These are phyloP conservation scores for Caenorhabditis sinica DNA, from an alignment of 2,888 invertebrate genomes.

Conservation along the genomic window DNA sequence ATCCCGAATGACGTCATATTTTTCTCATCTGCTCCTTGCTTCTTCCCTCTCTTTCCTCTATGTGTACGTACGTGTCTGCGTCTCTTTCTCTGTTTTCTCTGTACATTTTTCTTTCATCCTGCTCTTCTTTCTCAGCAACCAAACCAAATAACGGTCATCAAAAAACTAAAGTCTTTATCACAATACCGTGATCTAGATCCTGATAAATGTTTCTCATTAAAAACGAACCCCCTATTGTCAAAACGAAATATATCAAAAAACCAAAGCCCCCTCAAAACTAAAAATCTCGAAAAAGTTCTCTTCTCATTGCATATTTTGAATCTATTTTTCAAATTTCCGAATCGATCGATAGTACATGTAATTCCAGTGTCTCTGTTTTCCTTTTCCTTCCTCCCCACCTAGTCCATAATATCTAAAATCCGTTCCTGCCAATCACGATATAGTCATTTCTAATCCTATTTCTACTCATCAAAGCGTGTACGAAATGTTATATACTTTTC, in stretches of 20 bases:
- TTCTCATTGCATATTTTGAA: slow-evolving; percentile 30
- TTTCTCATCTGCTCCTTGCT: slow-evolving; percentile 13
- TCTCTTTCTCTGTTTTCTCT: slow-evolving; percentile 39
- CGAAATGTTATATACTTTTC: slow-evolving; percentile 27
- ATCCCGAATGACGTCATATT: slow-evolving; percentile 62
- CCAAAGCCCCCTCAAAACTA: slow-evolving; percentile 15
- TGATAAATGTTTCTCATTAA: slow-evolving; percentile 18
- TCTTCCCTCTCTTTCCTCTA: not conserved
- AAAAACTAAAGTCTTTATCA: slow-evolving; percentile 17
- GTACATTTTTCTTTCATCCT: slow-evolving; percentile 45
- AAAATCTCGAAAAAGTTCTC: slow-evolving; percentile 35
- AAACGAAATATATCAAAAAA: slow-evolving; percentile 33
- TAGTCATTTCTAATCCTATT: slow-evolving; percentile 51
- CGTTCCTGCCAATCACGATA: slow-evolving; percentile 46
- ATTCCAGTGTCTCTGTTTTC: slow-evolving; percentile 40
- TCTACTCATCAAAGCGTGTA: slow-evolving; percentile 55
- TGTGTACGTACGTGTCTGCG: slow-evolving; percentile 60
- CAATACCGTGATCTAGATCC: slow-evolving; percentile 10
- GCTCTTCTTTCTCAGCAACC: slow-evolving; percentile 45
- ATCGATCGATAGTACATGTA: slow-evolving; percentile 65
- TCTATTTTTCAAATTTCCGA: slow-evolving; percentile 12
- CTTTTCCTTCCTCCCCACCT: slow-evolving; percentile 13
- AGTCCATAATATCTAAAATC: slow-evolving; percentile 39
- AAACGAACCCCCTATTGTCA: slow-evolving; percentile 23
- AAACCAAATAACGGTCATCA: slow-evolving; percentile 61